Conservation (phyloP, 2,888 invertebrate species). For the Leptopilina syphax region DNA sequence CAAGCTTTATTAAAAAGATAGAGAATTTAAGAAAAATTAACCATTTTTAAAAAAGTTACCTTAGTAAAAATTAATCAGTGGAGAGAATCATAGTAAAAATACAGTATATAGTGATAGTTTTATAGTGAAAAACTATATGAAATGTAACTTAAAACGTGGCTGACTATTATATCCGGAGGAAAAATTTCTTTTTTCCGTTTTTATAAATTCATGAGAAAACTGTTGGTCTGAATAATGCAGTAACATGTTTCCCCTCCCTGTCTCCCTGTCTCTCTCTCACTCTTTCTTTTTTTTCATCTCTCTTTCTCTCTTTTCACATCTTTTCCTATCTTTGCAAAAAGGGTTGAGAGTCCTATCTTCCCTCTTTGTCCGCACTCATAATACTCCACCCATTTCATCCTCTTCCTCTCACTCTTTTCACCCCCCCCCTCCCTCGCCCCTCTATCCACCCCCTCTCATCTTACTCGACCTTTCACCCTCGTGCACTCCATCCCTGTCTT, state of each 20-base stretch:
- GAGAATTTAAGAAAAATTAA: too few relatives aligned
- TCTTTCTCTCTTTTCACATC: constrained; percentile 44
- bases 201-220: constrained; percentile 63
- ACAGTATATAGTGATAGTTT: constrained; percentile 5
- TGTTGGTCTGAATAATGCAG: constrained; percentile 63
- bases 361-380: constrained; percentile 46
- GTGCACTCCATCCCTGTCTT: constrained; percentile 42
- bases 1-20: too few relatives aligned
- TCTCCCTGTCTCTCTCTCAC: constrained; percentile 40
- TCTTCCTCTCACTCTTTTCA: not conserved
- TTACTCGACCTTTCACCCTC: constrained; percentile 49
- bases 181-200: constrained; percentile 56
- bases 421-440: not conserved
- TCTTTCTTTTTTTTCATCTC: not conserved
- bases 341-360: constrained; percentile 13
- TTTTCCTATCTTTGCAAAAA: constrained; percentile 41
- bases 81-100: not conserved
- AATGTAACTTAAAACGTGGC: constrained; percentile 34
- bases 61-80: too few relatives aligned
- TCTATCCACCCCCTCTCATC: constrained; percentile 52
- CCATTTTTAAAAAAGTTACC: too few relatives aligned
- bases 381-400: constrained; percentile 46
- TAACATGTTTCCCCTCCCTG: constrained; percentile 51
- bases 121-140: not conserved
- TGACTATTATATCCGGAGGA: constrained; percentile 55